A percentile compares a stretch with the other conserved stretches of the same genome.
Evolutionary conservation across 2,888 invertebrate genomes (phyloP).

Genomic region (Cosmorhoe ocellata): DNA sequence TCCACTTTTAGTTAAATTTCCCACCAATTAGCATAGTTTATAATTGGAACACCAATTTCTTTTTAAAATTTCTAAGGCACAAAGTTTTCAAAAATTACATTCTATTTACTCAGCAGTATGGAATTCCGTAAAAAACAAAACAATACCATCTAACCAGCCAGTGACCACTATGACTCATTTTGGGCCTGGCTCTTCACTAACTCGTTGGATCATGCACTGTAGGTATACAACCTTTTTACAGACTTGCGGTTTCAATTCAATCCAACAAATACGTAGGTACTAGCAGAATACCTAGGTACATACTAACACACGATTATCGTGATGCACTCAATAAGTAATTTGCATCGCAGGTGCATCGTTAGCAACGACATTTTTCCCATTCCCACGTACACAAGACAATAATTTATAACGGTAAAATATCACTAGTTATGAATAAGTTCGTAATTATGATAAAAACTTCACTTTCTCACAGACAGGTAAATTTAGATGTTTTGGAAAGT

Average conservation of each 20-base stretch:
- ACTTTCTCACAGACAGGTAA: conserved; percentile 70
- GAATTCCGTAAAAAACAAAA: conserved; percentile 72
- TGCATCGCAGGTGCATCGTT: conserved; percentile 76
- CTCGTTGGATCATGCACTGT: conserved; percentile 51
- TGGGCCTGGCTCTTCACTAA: conserved; percentile 55
- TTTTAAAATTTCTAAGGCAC: conserved; percentile 28
- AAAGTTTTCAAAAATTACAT: conserved; percentile 33
- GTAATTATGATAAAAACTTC: conserved; percentile 53
- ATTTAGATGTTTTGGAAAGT: conserved; percentile 69
- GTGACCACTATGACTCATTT: conserved; percentile 76
- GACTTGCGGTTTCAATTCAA: conserved; percentile 39
- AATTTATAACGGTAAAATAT: conserved; percentile 66
- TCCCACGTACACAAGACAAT: conserved; percentile 57
- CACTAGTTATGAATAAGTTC: conserved; percentile 50
- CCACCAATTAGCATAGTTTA: conserved; percentile 31
- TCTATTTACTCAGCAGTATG: conserved; percentile 59
- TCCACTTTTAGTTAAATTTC: conserved; percentile 28
- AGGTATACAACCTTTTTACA: conserved; percentile 49
- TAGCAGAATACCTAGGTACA: conserved; percentile 51
- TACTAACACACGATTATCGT: conserved; percentile 38
- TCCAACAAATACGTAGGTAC: conserved; percentile 38
- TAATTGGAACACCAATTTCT: conserved; percentile 35
- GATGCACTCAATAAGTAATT: conserved; percentile 44
- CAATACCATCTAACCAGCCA: conserved; percentile 64
- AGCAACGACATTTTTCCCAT: conserved; percentile 69